A percentile compares a stretch with the other conserved stretches of the same genome.
Conservation (phyloP, 2,797 vertebrate genomes). For the Schizopygopsis malacanthus region DNA sequence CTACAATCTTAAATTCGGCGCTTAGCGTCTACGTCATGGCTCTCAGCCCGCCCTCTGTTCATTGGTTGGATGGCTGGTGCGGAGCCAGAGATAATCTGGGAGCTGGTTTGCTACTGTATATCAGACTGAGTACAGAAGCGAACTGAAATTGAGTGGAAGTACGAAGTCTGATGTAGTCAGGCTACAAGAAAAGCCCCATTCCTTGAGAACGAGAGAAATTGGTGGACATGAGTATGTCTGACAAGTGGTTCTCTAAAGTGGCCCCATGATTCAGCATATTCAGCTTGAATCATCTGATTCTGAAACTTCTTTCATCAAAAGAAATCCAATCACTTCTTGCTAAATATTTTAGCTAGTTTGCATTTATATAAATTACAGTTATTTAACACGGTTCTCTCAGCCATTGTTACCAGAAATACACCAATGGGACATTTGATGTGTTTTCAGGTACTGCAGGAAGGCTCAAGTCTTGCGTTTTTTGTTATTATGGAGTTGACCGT, state of each 20-base stretch:
- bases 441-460: constrained; percentile 23
- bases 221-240: constrained; percentile 55
- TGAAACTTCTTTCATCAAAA: constrained; percentile 51
- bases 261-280: constrained; percentile 44
- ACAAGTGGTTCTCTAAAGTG: constrained; percentile 47
- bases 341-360: constrained; percentile 70
- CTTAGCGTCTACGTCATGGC: too few relatives aligned
- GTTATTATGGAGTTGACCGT: constrained; percentile 45
- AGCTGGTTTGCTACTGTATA: too few relatives aligned
- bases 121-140: too few relatives aligned
- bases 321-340: constrained; percentile 61
- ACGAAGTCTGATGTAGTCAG: too few relatives aligned
- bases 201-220: constrained; percentile 66
- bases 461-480: not conserved
- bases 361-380: constrained; percentile 61
- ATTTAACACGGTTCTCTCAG: constrained; percentile 61
- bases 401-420: constrained; percentile 59
- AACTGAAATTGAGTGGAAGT: too few relatives aligned
- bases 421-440: constrained; percentile 36
- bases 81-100: too few relatives aligned
- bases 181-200: constrained; percentile 36
- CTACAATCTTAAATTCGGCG: too few relatives aligned
- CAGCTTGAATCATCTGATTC: constrained; percentile 68
- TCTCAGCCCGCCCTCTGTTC: too few relatives aligned
- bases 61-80: too few relatives aligned